These are phyloP conservation scores for Electrophaes corylata DNA, from an alignment of 2,888 invertebrate species.

Conservation along the genomic window DNA sequence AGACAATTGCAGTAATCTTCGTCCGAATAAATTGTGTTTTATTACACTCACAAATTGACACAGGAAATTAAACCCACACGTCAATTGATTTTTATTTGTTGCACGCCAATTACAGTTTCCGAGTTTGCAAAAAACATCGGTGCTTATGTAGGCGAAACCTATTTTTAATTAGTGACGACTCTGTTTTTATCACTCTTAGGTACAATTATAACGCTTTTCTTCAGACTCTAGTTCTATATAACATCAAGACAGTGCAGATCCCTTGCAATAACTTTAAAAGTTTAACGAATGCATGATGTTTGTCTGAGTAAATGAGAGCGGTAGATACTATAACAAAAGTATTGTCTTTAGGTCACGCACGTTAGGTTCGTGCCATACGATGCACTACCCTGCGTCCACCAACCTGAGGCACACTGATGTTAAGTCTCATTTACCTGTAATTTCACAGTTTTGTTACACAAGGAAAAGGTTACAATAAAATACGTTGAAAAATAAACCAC, in stretches of 20 bases:
- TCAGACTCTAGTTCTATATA: not conserved
- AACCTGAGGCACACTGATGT: too few species aligned
- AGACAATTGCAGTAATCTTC: slow-evolving; percentile 37
- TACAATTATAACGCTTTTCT: not conserved
- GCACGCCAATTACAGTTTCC: slow-evolving; percentile 32
- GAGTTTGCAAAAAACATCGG: slow-evolving; percentile 33
- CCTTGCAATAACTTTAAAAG: too few species aligned
- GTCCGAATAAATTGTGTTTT: slow-evolving; percentile 33
- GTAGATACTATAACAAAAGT: too few species aligned
- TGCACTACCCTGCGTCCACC: too few species aligned
- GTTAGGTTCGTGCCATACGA: too few species aligned
- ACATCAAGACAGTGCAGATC: not conserved
- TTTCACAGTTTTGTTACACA: too few species aligned
- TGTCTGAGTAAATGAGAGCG: too few species aligned
- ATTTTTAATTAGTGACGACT: slow-evolving; percentile 6
- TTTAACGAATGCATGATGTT: too few species aligned
- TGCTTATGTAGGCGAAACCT: slow-evolving; percentile 33
- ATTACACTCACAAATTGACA: slow-evolving; percentile 40
- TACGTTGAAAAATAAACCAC: too few species aligned
- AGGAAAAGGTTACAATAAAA: too few species aligned
- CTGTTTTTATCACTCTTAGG: not conserved
- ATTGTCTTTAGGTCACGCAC: too few species aligned
- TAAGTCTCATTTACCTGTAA: too few species aligned
- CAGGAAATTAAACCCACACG: slow-evolving; percentile 39
- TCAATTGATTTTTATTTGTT: slow-evolving; percentile 37